Conservation (phyloP, 2,113 vertebrate species). For the Calidris pugnax region DNA sequence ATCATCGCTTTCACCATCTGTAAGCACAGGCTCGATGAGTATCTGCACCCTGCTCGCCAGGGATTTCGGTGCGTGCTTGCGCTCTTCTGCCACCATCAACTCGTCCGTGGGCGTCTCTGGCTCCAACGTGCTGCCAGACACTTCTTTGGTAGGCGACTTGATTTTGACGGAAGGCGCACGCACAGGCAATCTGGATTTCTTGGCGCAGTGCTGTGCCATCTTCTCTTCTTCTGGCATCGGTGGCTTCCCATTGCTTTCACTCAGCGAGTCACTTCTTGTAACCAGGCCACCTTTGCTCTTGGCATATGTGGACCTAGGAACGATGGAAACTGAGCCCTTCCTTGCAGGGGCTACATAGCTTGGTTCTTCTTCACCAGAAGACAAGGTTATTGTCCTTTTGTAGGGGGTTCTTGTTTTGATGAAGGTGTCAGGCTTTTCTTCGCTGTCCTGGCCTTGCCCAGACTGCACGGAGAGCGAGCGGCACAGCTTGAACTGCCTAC, state of each 20-base stretch:
- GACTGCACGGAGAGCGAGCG: not conserved
- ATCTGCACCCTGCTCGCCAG: constrained; percentile 54
- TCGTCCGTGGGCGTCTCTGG: not conserved
- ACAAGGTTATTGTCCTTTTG: constrained; percentile 54
- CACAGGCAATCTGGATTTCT: constrained; percentile 69
- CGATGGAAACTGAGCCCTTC: not conserved
- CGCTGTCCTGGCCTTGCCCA: not conserved
- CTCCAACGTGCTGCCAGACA: not conserved
- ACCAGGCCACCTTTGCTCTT: constrained; percentile 25
- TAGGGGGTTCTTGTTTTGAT: constrained; percentile 20
- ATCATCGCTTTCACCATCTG: not conserved
- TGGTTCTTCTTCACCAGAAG: constrained; percentile 69
- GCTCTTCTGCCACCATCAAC: not conserved
- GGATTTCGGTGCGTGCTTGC: not conserved
- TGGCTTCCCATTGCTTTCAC: constrained; percentile 15
- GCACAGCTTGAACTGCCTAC: not conserved
- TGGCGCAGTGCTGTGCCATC: not conserved
- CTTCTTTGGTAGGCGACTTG: not conserved
- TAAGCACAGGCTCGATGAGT: constrained; percentile 57
- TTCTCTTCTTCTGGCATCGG: constrained; percentile 35
- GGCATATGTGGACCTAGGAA: not conserved
- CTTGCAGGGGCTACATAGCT: constrained; percentile 1
- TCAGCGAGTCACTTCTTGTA: not conserved
- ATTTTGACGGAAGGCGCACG: constrained; percentile 9
- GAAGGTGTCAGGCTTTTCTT: not conserved